These are phyloP conservation scores for Xenopus petersii DNA, from an alignment of 2,797 vertebrate species.

Conservation along the genomic window DNA sequence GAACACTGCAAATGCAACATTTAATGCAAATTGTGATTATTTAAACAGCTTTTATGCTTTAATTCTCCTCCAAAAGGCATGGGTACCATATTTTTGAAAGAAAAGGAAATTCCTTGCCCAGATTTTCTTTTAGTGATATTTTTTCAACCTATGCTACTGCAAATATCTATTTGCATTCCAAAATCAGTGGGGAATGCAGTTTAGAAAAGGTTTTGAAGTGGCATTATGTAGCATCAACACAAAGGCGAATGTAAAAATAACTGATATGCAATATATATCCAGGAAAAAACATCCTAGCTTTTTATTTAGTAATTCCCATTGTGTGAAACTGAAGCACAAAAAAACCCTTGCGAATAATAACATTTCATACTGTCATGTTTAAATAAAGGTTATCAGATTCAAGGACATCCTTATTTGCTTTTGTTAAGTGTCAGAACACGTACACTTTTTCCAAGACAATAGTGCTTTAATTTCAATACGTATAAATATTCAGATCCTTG, in stretches of 20 bases:
- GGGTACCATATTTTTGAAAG: too few relatives aligned
- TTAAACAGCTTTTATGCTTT: too few relatives aligned
- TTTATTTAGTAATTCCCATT: slow-evolving; percentile 31
- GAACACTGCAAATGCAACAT: too few relatives aligned
- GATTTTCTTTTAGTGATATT: too few relatives aligned
- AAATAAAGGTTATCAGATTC: slow-evolving; percentile 71
- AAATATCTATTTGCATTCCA: too few relatives aligned
- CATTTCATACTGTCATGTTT: slow-evolving; percentile 69
- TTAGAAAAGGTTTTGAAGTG: neutral
- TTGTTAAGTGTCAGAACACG: slow-evolving; percentile 64
- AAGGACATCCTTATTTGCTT: slow-evolving; percentile 60
- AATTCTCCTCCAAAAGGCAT: too few relatives aligned
- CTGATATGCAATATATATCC: slow-evolving; percentile 19
- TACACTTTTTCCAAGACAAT: slow-evolving; percentile 68
- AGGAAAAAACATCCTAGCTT: slow-evolving; percentile 9
- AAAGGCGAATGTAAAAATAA: neutral
- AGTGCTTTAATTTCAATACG: slow-evolving; percentile 69
- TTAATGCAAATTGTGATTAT: too few relatives aligned
- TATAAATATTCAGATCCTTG: slow-evolving; percentile 71
- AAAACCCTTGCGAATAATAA: slow-evolving; percentile 74
- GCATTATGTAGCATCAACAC: neutral
- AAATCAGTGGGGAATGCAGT: too few relatives aligned
- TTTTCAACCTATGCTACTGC: too few relatives aligned
- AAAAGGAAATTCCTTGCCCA: too few relatives aligned
- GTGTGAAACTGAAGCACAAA: slow-evolving; percentile 26